Evolutionary conservation across 2,888 invertebrate species (phyloP).

Genomic region (Andrena praecox): DNA sequence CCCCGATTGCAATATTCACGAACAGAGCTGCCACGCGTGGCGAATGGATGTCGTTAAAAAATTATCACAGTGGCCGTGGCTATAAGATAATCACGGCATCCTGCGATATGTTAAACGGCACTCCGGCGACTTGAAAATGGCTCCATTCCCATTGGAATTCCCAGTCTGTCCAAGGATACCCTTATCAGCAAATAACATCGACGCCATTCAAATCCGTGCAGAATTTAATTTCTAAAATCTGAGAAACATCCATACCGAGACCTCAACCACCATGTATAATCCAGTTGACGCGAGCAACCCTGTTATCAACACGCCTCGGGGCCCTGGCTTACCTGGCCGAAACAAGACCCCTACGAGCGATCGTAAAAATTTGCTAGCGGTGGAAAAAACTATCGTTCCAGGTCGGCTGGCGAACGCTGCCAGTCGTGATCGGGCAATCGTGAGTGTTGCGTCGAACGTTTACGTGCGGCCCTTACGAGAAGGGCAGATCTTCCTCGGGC

Average conservation of each 20-base stretch:
- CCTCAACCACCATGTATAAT: too few relatives aligned
- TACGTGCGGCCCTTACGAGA: conserved; percentile 78
- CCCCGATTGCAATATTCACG: conserved; percentile 43
- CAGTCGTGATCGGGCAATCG: conserved; percentile 15
- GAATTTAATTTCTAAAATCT: too few relatives aligned
- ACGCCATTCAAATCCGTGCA: too few relatives aligned
- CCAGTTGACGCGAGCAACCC: background rate
- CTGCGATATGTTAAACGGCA: background rate
- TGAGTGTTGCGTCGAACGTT: conserved; percentile 30
- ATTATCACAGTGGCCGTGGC: conserved; percentile 43
- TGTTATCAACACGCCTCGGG: background rate
- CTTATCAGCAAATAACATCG: too few relatives aligned
- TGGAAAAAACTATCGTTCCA: conserved; percentile 44
- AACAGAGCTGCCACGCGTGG: conserved; percentile 23
- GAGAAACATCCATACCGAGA: too few relatives aligned
- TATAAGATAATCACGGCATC: conserved; percentile 50
- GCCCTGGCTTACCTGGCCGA: background rate
- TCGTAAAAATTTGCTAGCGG: background rate
- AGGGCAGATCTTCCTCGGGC: conserved; percentile 83
- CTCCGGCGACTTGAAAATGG: background rate
- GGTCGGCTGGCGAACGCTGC: conserved; percentile 1
- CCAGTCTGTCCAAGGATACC: too few relatives aligned
- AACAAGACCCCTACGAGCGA: background rate
- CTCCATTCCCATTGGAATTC: background rate
- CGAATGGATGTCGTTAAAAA: conserved; percentile 47